Evolutionary conservation across 2,113 vertebrate genomes (phyloP).

Genomic region (Naja naja): DNA sequence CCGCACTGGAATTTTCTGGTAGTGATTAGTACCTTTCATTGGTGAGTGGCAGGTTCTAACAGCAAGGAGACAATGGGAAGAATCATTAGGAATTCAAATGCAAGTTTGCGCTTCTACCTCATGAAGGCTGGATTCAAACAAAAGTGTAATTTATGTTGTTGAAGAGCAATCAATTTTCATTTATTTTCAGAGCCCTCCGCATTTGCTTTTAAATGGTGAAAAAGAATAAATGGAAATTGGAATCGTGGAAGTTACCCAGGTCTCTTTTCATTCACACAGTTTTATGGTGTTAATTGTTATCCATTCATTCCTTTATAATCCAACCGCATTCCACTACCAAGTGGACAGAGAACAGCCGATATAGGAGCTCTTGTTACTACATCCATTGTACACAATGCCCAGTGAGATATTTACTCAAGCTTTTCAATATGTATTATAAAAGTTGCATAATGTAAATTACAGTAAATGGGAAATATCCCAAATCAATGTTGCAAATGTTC

Average conservation of each 20-base stretch:
- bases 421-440: background rate
- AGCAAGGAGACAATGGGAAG: constrained; percentile 76
- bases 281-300: background rate
- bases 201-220: constrained; percentile 35
- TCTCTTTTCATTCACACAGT: background rate
- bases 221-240: constrained; percentile 31
- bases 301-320: background rate
- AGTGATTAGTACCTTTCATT: constrained; percentile 81
- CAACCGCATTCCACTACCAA: background rate
- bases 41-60: constrained; percentile 77
- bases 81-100: constrained; percentile 78
- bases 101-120: constrained; percentile 68
- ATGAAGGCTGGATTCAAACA: constrained; percentile 55
- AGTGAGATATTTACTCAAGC: background rate
- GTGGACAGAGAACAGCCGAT: background rate
- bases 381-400: background rate
- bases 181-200: constrained; percentile 2
- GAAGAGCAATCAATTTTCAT: constrained; percentile 54
- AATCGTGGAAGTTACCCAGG: background rate
- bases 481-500: background rate
- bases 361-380: background rate
- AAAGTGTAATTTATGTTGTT: constrained; percentile 57
- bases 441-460: background rate
- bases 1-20: constrained; percentile 71
- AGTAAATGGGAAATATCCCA: background rate